Conservation (phyloP, 2,113 vertebrate species). For the Bambusicola thoracicus region DNA sequence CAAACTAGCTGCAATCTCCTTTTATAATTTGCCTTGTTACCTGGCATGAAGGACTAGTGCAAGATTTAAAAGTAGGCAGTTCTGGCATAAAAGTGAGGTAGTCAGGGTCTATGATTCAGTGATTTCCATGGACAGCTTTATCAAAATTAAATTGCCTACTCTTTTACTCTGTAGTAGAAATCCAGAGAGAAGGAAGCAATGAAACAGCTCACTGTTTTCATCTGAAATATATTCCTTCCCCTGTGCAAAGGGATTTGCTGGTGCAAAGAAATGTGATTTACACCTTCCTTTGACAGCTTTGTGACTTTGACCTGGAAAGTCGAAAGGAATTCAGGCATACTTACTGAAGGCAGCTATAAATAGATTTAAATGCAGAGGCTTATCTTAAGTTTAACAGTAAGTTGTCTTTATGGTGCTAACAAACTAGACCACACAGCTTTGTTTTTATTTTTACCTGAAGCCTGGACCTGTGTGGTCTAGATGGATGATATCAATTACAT, state of each 20-base stretch:
- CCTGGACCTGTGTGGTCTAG: conserved; percentile 68
- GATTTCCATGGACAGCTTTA: conserved; percentile 34
- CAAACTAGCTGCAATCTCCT: conserved; percentile 34
- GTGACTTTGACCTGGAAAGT: conserved; percentile 31
- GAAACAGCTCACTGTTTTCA: conserved; percentile 31
- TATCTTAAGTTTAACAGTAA: conserved; percentile 54
- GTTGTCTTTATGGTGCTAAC: conserved; percentile 27
- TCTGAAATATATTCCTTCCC: conserved; percentile 13
- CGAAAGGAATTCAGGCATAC: conserved; percentile 17
- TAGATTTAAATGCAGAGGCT: conserved; percentile 43
- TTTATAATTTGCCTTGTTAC: conserved; percentile 34
- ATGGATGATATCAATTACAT: conserved; percentile 60
- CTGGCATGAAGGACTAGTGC: neutral
- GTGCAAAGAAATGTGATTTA: conserved; percentile 36
- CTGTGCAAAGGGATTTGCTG: conserved; percentile 24
- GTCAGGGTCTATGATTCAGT: conserved; percentile 46
- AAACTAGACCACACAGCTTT: conserved; percentile 69
- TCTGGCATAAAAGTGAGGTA: conserved; percentile 14
- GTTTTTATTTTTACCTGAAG: conserved; percentile 60
- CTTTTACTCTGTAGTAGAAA: neutral
- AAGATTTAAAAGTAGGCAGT: conserved; percentile 35
- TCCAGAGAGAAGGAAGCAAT: neutral
- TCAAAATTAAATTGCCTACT: conserved; percentile 49
- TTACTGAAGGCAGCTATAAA: conserved; percentile 36
- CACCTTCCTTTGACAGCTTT: conserved; percentile 7